Evolutionary conservation across 2,888 invertebrate genomes (phyloP).

Genomic region (Blastobasis adustella): DNA sequence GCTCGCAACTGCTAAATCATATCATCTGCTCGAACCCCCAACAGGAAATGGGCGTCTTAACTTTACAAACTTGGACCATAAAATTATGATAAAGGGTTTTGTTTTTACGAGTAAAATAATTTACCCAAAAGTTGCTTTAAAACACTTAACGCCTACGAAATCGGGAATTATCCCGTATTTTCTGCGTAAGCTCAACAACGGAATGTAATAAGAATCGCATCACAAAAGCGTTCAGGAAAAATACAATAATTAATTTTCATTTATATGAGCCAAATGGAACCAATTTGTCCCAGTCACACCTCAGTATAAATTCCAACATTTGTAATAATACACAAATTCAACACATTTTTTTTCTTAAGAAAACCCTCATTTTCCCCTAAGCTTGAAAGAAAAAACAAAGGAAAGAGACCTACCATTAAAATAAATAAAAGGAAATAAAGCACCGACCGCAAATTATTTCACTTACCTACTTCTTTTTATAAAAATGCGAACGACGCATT

Average conservation of each 20-base stretch:
- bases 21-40: conserved; percentile 46
- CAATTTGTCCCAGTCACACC: conserved; percentile 50
- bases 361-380: conserved; percentile 47
- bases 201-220: conserved; percentile 6
- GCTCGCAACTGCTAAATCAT: conserved; percentile 33
- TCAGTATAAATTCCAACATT: conserved; percentile 43
- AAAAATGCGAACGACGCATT: conserved; percentile 75
- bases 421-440: conserved; percentile 74
- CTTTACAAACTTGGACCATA: conserved; percentile 52
- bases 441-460: conserved; percentile 72
- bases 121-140: conserved; percentile 47
- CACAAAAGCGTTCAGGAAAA: conserved; percentile 11
- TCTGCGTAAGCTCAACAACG: conserved; percentile 17
- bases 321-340: conserved; percentile 47
- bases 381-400: conserved; percentile 60
- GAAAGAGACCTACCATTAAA: conserved; percentile 70
- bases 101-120: conserved; percentile 56
- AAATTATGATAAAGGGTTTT: conserved; percentile 67
- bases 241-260: conserved; percentile 40
- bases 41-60: conserved; percentile 54
- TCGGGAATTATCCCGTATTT: conserved; percentile 27
- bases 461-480: conserved; percentile 74
- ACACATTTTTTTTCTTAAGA: conserved; percentile 46
- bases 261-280: conserved; percentile 43
- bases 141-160: conserved; percentile 44